Evolutionary conservation across 2,888 invertebrate genomes (phyloP).

Genomic region (Mythimna albipuncta): DNA sequence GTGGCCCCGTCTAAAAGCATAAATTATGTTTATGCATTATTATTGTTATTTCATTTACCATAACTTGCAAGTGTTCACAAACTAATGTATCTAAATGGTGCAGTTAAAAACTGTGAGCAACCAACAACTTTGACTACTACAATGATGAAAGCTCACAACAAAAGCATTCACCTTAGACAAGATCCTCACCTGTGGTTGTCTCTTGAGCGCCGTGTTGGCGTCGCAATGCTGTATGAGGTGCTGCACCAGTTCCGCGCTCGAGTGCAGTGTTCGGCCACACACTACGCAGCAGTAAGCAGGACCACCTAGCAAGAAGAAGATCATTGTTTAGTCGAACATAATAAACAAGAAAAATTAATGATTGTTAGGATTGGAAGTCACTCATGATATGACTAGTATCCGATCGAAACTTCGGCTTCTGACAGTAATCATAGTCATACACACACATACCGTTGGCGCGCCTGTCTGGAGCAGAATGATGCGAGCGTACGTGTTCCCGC

Average conservation of each 20-base stretch:
- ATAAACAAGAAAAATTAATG: not conserved
- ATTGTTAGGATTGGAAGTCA: no score
- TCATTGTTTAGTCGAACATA: not conserved
- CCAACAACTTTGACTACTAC: not conserved
- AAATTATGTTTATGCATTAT: not conserved
- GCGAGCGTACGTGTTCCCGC: conserved; percentile 95
- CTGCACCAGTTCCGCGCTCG: conserved; percentile 94
- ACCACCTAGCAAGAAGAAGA: conserved; percentile 75
- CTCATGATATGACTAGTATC: not conserved
- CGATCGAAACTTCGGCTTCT: not conserved
- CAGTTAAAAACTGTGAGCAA: not conserved
- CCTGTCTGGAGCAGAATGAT: conserved; percentile 95
- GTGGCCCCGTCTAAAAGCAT: conserved; percentile 91
- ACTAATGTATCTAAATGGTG: not conserved
- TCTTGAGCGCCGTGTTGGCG: conserved; percentile 95
- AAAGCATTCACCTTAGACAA: conserved; percentile 28
- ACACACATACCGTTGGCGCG: conserved; percentile 86
- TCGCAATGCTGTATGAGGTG: conserved; percentile 97
- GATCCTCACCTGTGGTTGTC: conserved; percentile 92
- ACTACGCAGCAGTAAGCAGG: conserved; percentile 94
- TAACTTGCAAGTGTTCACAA: not conserved
- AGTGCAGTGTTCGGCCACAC: conserved; percentile 93
- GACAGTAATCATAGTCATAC: no score
- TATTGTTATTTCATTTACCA: not conserved
- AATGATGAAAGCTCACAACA: not conserved